phyloP scores from a whole-genome alignment of 1,140 invertebrate genomes.

The Bombus terrestris region DNA sequence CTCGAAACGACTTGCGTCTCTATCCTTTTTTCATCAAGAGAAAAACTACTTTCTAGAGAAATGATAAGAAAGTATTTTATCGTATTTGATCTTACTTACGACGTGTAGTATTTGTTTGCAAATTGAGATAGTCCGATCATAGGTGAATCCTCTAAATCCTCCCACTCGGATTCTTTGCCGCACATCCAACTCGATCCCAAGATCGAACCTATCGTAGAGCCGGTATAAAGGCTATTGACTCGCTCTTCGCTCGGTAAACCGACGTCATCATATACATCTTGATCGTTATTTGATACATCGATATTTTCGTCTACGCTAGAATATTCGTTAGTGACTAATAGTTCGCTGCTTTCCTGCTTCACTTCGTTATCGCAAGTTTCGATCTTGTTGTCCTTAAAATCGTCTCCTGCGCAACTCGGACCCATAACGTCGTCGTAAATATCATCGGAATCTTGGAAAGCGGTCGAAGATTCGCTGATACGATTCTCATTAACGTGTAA shows the following conservation, averaged over 20 bases:
- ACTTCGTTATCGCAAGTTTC: not conserved
- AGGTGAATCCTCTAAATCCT: conserved; percentile 73
- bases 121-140: not conserved
- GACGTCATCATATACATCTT: conserved; percentile 78
- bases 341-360: conserved; percentile 35
- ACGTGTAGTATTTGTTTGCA: conserved; percentile 23
- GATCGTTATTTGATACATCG: conserved; percentile 61
- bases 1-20: conserved; percentile 34
- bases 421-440: conserved; percentile 76
- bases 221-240: conserved; percentile 79
- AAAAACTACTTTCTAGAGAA: not conserved
- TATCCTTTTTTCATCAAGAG: not conserved
- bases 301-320: conserved; percentile 65
- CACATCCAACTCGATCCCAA: conserved; percentile 48
- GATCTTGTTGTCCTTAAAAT: too few species aligned
- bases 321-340: conserved; percentile 67
- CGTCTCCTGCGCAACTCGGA: not conserved
- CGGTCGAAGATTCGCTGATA: not conserved
- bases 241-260: conserved; percentile 68
- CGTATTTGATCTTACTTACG: conserved; percentile 33
- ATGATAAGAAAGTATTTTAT: too few species aligned
- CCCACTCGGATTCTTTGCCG: conserved; percentile 76
- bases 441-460: conserved; percentile 44
- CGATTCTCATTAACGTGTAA: not conserved
- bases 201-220: conserved; percentile 62